These are phyloP conservation scores for Cydia fagiglandana DNA, from an alignment of 1,140 invertebrate species.

Conservation along the genomic window DNA sequence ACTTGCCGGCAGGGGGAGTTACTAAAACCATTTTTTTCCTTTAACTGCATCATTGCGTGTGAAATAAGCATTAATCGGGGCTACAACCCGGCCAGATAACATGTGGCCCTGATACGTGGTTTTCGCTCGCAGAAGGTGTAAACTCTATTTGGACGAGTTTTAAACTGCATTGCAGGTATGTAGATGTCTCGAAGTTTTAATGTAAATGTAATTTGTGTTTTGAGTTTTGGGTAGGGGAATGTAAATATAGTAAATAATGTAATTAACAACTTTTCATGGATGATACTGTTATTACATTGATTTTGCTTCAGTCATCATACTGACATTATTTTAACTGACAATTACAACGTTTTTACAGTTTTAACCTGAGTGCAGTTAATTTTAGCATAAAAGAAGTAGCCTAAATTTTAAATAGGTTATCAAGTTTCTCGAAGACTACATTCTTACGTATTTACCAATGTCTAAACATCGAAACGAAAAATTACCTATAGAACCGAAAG, in stretches of 20 bases:
- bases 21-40: conserved; percentile 47
- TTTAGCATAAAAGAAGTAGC: no score
- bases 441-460: no score
- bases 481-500: not conserved
- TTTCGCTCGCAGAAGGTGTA: not conserved
- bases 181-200: conserved; percentile 33
- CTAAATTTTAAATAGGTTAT: no score
- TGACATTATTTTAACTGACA: no score
- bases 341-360: no score
- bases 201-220: not conserved
- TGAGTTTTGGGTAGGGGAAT: not conserved
- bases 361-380: no score
- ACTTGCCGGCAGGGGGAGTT: conserved; percentile 34
- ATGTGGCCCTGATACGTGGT: conserved; percentile 8
- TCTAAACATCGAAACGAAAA: no score
- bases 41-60: conserved; percentile 66
- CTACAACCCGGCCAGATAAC: conserved; percentile 24
- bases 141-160: conserved; percentile 52
- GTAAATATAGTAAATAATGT: not conserved
- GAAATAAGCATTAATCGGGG: conserved; percentile 62
- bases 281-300: no score
- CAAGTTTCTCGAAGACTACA: no score
- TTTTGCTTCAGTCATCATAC: no score
- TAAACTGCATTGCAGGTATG: conserved; percentile 61
- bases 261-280: no score